Evolutionary conservation across 2,797 vertebrate genomes (phyloP), one percentile per base, ranked within the genome.

Genomic region (Rhyacichthys aspro): DNA sequence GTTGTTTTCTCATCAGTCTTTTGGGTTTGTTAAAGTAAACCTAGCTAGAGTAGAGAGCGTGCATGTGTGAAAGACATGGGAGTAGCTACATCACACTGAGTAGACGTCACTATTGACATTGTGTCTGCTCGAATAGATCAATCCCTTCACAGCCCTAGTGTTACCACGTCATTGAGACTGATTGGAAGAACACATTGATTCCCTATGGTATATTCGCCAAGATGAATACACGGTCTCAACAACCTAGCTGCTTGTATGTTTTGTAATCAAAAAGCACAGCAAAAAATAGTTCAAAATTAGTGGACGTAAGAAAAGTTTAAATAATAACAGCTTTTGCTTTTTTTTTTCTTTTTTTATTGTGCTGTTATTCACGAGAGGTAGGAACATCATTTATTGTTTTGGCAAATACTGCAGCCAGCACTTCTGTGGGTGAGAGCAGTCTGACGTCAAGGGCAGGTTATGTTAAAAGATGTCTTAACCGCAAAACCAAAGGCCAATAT

Each of bases 81-180:
- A 83, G 81, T 59, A 55, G 78, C 78, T 71, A 60, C 83, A 79
- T 87, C 79, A 63, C 78, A 71, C 71, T 37, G 74, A 84, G 63
- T 52, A 82, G 78, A 86, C 57, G 62, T 83, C 71, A 44, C 67
- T 87, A 89, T 88, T 77, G 85, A 88, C 82, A 57, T 78, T 72
- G 58, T 82, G 86, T 89, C 88, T 76, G 74, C 76, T 83, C 72
- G 60, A 59, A 84, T 81, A 78, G 81, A 89, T 89, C 86, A 67
- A 74, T 83, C 72, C 68, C 33, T 47, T 65, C 63, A 59, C 63
- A 32, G 53, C 56, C 65, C 69, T 15, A 7, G 72, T 59, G 59
- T 46, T 67, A 76, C 79, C 78, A 67, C 57, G 65, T 82, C 84
- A 66, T 43, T 19, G 66, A 78, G 55, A 78, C 72, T 70, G 76